Evolutionary conservation across 2,888 invertebrate genomes (phyloP), one percentile per base, ranked within the genome.

Genomic region (Lepidochrysops patricia): DNA sequence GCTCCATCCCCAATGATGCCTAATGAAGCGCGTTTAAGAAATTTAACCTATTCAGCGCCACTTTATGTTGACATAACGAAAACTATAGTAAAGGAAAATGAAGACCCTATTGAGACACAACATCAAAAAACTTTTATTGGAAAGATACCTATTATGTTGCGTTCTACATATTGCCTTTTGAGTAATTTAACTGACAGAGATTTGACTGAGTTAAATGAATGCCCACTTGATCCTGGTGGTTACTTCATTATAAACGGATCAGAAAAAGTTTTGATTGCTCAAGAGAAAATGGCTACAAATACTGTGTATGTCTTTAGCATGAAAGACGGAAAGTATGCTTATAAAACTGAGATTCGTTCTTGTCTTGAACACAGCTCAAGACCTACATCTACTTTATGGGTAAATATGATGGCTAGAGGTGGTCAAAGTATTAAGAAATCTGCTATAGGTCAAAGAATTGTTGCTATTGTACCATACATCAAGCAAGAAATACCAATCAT

Each of bases 231-330:
- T 91, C 99, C 99, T 49, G 99, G 99, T 68, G 99, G 99, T 63
- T 99, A 99, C 82, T 99, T 99, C 74, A 98, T 99, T 68, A 99
- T 99, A 66, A 99, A 99, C 79, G 99, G 99, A 1, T 99, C 99
- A 5, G 99, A 99, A 86, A 98, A 98, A 83, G 96, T 99, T 2
- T 89, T 99, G 32, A 99, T 99, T 79, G 99, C 99, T 0, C 99
- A 99, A 82, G 99, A 99, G 80, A 99, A 99, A 89, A 99, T 99
- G 99, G 99, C 99, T 4, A 99, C 99, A 5, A 99, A 99, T 79
- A 99, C 99, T 52, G 99, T 99, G 1, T 99, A 99, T 86, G 99
- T 99, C 12, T 99, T 99, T 77, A 96, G 97, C 72, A 98, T 99
- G 97, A 99, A 99, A 87, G 99, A 99, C 83, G 97, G 98, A 25